Base-by-base conservation (phyloP, 1,140 invertebrate genomes). In the Steinernema khuongi region DNA sequence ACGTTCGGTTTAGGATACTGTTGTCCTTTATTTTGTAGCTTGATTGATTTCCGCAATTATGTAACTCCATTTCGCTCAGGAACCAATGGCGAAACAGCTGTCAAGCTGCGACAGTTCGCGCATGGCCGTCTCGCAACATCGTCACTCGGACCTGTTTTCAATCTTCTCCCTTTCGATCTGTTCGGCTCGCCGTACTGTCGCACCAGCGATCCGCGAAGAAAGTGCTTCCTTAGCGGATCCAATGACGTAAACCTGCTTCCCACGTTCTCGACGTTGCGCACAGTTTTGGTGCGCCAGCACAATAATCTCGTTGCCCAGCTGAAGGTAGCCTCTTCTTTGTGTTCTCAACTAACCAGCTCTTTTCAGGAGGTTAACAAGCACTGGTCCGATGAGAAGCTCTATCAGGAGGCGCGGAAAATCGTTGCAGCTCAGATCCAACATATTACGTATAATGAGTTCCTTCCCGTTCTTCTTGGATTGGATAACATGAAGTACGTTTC, bases 301-400 rank as follows among this genome's bases (percentile, higher is more conserved):
- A 84, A 84, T 68, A 32, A 66, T 32, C 68, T 84, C 11, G 81
- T 83, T 43, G 69, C 70, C 17, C 44, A 81, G 31, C 60, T 83
- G 17, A 75, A 73, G 74, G 82, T 81, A 50, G n/a, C 41, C 31
- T 11, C 18, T 22, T 67, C 77, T 43, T 43, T 18, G 14, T 70
- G 22, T 30, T 14, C 14, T 73, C 77, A 2, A 26, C 74, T 72
- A n/a, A 41, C 69, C 68, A 31, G 4, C 18, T 26, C 1, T 70
- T 71, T 73, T 81, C 33, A 99, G 83, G 88, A 93, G 30, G 32
- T 95, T 7, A 96, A 96, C 87, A 92, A 92, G 1, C 93, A 95
- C 81, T 96, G 94, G 94, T 91, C 94, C 81, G 94, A 97, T 83
- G 94, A 96, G 87, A 94, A 90, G 0, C 84, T 97, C 0, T 98